phyloP scores from a whole-genome alignment of 2,113 vertebrate species.

The Psittacus erithacus region DNA sequence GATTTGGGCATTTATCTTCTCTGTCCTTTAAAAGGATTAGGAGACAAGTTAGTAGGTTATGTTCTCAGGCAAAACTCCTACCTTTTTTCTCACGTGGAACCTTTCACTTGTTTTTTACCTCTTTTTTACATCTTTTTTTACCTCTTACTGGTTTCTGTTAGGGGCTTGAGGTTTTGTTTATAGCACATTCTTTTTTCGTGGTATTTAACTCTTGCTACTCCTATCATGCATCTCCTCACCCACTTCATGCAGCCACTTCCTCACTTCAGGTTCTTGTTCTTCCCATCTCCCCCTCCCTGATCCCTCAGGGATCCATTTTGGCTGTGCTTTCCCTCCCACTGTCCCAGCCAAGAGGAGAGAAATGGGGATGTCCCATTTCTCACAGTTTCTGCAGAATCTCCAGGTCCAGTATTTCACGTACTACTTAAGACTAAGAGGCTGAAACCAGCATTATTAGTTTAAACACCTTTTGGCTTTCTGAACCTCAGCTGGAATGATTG shows the following conservation, averaged over 20 bases:
- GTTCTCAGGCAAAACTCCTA: background rate
- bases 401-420: background rate
- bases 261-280: background rate
- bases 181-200: background rate
- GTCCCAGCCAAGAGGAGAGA: background rate
- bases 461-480: background rate
- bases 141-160: background rate
- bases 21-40: background rate
- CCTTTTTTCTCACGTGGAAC: background rate
- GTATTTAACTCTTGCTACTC: background rate
- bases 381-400: background rate
- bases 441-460: background rate
- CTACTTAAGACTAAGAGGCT: background rate
- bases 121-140: background rate
- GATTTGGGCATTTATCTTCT: background rate
- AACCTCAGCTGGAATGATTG: background rate
- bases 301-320: background rate
- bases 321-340: background rate
- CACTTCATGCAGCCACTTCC: background rate
- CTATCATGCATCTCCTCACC: background rate
- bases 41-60: background rate
- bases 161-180: background rate
- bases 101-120: background rate
- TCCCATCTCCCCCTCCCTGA: background rate
- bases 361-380: background rate